Evolutionary conservation across 1,140 invertebrate species (phyloP), one percentile per base, ranked within the genome.

Genomic region (Campoletis sonorensis): DNA sequence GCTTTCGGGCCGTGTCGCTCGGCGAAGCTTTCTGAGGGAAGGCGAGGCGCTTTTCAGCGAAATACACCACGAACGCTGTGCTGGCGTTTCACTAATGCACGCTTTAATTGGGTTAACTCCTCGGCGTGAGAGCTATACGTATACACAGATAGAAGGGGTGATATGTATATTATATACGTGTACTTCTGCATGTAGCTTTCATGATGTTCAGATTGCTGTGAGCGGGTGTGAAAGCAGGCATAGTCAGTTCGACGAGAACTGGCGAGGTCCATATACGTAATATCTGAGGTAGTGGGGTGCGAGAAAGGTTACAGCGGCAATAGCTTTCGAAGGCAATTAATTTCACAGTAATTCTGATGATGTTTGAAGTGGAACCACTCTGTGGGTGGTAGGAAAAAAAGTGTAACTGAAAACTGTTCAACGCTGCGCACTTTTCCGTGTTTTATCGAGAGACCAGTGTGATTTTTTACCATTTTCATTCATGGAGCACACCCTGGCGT

Each of bases 41-140:
- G 67, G 30, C 15, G 27, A 33, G 27, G 40, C n/a, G 23, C 72
- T 75, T 75, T 75, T 26, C 45, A 75, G 49, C 72, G 49, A 75
- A 70, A 27, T 75, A 75, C 72, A 23, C 72, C 33, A 51, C 26
- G 72, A 75, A 18, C 37, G 45, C 72, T 54, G 49, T 30, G 72
- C 72, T 75, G 72, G 72, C 72, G 72, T 75, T 78, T 82, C 81
- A 77, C 79, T 88, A 88, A 88, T 87, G 85, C 84, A 86, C 81
- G 82, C 85, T 84, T 88, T 86, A 87, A 88, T 88, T 84, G 80
- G 81, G 85, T 88, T 87, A 87, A 80, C 81, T 82, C 77, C 67
- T 82, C 82, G 45, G 75, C 26, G 54, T 80, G 45, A 21, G 7
- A 75, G 49, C 18, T 54, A 54, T 54, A 54, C 54, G 27, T 23